Evolutionary conservation across 35 echinoderm and acorn worm genomes (phyloP).

Genomic region (Ophioderma brevispina): DNA sequence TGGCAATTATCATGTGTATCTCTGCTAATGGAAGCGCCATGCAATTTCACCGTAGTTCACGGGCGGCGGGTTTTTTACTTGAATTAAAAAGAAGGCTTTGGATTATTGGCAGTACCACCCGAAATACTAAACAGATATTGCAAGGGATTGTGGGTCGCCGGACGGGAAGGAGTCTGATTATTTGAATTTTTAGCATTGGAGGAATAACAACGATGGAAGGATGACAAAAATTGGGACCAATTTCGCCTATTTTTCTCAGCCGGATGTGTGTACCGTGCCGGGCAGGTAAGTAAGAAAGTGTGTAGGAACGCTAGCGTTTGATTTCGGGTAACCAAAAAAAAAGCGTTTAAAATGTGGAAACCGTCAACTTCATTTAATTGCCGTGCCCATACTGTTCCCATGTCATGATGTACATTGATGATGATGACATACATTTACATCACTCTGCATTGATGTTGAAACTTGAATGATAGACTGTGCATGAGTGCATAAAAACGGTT

Average conservation of each 20-base stretch:
- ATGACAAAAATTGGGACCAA: constrained; percentile 3
- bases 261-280: neutral
- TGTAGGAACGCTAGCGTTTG: neutral
- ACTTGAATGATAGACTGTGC: too few relatives aligned
- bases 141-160: neutral
- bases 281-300: neutral
- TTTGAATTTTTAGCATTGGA: constrained; percentile 7
- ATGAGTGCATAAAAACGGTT: too few relatives aligned
- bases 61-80: too few relatives aligned
- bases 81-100: too few relatives aligned
- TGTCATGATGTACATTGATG: too few relatives aligned
- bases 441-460: too few relatives aligned
- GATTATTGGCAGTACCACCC: neutral
- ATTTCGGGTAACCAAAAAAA: neutral
- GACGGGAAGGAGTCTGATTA: neutral
- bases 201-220: neutral
- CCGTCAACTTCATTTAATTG: neutral
- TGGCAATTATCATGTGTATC: too few relatives aligned
- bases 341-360: neutral
- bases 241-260: neutral
- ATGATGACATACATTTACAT: too few relatives aligned
- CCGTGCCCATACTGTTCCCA: too few relatives aligned
- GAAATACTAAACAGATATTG: neutral
- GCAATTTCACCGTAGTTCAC: too few relatives aligned
- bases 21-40: too few relatives aligned